Conservation (phyloP, 2,113 vertebrate species). For the Stigmatopora nigra region DNA sequence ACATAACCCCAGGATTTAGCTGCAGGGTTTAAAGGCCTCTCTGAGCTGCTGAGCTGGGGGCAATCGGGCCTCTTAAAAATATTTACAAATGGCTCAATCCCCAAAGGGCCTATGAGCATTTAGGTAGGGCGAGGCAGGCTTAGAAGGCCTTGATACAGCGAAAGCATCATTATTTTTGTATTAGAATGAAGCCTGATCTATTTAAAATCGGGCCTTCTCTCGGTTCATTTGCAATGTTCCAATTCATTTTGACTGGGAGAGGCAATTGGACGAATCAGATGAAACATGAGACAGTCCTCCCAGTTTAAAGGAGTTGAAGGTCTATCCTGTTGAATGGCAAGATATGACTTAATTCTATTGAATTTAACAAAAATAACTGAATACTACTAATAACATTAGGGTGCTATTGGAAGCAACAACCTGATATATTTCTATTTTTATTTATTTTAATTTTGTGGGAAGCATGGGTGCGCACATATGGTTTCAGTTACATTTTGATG, state of each 20-base stretch:
- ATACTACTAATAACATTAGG: no score
- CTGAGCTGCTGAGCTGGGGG: slow-evolving; percentile 66
- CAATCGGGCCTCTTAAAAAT: slow-evolving; percentile 68
- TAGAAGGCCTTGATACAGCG: slow-evolving; percentile 40
- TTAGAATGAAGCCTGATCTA: slow-evolving; percentile 48
- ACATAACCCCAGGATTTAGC: slow-evolving; percentile 73
- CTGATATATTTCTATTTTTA: no score
- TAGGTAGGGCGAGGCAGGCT: slow-evolving; percentile 43
- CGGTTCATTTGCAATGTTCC: slow-evolving; percentile 14
- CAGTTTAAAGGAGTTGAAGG: no score
- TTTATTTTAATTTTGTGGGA: no score
- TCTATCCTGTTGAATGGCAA: no score
- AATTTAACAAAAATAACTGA: no score
- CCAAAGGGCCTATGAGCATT: slow-evolving; percentile 55
- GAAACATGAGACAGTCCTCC: no score
- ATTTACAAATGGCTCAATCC: slow-evolving; percentile 66
- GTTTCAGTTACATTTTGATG: no score
- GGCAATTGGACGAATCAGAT: no score
- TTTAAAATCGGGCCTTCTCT: slow-evolving; percentile 37
- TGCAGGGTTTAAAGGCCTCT: slow-evolving; percentile 66
- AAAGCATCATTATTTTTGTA: slow-evolving; percentile 50
- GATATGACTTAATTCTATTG: no score
- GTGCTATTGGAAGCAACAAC: no score
- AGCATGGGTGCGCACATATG: no score
- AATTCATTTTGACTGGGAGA: slow-evolving; percentile 12